Base-by-base conservation (phyloP, 92 coral and sea anemone species). In the Zoanthus gigantus region DNA sequence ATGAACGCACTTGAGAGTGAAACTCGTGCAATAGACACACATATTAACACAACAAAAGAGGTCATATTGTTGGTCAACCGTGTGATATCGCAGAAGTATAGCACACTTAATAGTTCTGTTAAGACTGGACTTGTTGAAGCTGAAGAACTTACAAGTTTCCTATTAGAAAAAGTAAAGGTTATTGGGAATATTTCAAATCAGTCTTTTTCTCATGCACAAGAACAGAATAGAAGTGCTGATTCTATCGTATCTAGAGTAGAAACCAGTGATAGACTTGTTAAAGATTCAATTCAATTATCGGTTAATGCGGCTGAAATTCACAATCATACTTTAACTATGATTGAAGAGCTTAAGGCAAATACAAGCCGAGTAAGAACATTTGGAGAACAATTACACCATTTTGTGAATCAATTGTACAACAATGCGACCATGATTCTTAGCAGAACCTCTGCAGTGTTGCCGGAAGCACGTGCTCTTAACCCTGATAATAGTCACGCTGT, bases 371-470 rank as follows among this genome's bases (percentile, higher is more conserved):
- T 91, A 15, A 46, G 69, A 34, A 77, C 42, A 9, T 53, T 93
- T 12, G 93, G 90, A 45, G 79, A 72, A 44, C 53, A 30, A 28
- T 47, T 87, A 28, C 88, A 88, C 88, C 69, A 53, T 15, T 86
- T 92, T 7, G 94, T 90, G 12, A 71, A 87, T 82, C 60, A 48
- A 45, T 83, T 95, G 50, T 47, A 77, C 65, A 66, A 44, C 17
- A 91, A 95, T 74, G 91, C 93, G 8, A 84, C 98, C 29, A n/a
- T 0, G 11, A 91, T 93, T 50, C 88, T 95, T 71, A 74, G 61
- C 58, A 72, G 71, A 76, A 95, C 96, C 10, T 79, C 79, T 45
- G 61, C 42, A 15, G 74, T 92, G 37, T 80, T 87, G 71, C 56
- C 63, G 28, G 88, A 78, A 63, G 92, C 77, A 7, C 84, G 34